A percentile compares a stretch with the other conserved stretches of the same genome.
phyloP scores from a whole-genome alignment of 2,888 invertebrate genomes.

The Drosophila nigricruria region DNA sequence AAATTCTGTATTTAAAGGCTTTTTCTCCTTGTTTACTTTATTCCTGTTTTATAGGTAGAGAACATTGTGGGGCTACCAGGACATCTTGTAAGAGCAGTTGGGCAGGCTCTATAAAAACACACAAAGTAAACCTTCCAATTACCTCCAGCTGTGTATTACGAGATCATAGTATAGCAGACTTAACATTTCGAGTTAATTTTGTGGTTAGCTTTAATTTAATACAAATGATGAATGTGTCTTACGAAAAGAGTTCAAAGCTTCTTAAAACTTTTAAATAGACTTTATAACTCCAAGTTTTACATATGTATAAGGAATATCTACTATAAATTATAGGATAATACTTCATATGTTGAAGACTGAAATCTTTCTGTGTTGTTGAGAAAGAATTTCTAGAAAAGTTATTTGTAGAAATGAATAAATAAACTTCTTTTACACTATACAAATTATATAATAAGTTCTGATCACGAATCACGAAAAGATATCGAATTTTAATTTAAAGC shows the following conservation, averaged over 20 bases:
- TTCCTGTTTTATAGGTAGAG: background rate
- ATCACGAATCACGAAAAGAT: background rate
- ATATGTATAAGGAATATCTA: background rate
- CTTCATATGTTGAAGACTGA: background rate
- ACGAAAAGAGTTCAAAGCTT: background rate
- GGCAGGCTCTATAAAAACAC: background rate
- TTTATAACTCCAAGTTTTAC: too few relatives aligned
- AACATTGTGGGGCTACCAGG: background rate
- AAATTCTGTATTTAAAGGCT: conserved; percentile 21
- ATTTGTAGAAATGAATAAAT: background rate
- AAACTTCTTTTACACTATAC: background rate
- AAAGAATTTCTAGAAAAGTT: background rate
- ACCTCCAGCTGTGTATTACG: conserved; percentile 11
- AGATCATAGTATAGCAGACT: background rate
- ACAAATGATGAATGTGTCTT: background rate
- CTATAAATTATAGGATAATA: background rate
- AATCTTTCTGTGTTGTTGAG: background rate
- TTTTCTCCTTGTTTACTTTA: conserved; percentile 9
- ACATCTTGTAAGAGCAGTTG: conserved; percentile 29
- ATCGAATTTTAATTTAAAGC: conserved; percentile 3
- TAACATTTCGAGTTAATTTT: background rate
- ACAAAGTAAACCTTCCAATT: conserved; percentile 14
- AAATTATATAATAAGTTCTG: background rate
- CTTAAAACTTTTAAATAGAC: background rate
- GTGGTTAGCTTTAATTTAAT: background rate